These are phyloP conservation scores for Macrochelys suwanniensis DNA, from an alignment of 2,797 vertebrate species.

Conservation along the genomic window DNA sequence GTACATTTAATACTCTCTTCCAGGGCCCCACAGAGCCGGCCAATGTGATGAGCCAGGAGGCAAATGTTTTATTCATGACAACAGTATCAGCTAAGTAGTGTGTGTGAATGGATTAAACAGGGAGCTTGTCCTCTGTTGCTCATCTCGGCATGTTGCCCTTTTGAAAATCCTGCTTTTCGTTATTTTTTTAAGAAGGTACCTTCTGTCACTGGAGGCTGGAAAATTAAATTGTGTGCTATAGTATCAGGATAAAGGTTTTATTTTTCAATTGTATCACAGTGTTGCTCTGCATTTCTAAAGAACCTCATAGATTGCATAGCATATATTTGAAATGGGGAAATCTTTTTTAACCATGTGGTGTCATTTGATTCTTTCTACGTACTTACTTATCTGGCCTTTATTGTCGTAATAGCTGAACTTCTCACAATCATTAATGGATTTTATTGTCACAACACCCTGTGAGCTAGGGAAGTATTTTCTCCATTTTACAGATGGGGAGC, in stretches of 20 bases:
- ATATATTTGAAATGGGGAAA: background rate
- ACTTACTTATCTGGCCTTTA: background rate
- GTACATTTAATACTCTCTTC: background rate
- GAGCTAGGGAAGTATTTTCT: background rate
- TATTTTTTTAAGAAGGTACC: background rate
- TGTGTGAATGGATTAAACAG: constrained; percentile 39
- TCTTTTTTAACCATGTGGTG: background rate
- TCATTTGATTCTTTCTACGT: background rate
- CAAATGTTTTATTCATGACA: constrained; percentile 58
- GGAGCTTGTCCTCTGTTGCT: constrained; percentile 40
- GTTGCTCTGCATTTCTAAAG: background rate
- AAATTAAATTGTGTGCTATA: background rate
- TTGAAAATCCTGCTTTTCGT: background rate
- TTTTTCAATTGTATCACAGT: background rate
- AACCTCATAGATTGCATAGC: background rate
- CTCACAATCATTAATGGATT: background rate
- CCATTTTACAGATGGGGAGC: background rate
- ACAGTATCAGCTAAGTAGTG: background rate
- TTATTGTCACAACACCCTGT: background rate
- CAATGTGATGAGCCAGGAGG: background rate
- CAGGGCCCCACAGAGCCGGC: background rate
- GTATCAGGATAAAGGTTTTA: background rate
- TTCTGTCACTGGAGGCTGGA: constrained; percentile 19
- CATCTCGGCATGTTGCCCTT: background rate
- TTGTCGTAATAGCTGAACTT: background rate